Evolutionary conservation across 2,888 invertebrate genomes (phyloP), one percentile per base, ranked within the genome.

Genomic region (Drosophila setosimentum): DNA sequence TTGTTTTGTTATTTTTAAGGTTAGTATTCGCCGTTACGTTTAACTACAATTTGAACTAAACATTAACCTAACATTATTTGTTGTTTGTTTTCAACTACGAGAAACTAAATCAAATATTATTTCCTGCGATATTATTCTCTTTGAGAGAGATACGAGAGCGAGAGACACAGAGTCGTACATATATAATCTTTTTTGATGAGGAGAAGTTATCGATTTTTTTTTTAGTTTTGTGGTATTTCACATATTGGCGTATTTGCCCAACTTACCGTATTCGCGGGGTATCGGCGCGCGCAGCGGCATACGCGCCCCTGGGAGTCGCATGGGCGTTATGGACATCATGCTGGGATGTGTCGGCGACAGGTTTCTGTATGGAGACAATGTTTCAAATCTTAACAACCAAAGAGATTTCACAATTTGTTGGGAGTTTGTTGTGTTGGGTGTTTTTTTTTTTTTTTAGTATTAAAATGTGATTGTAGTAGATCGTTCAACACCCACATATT

Each of bases 251-350:
- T 71, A 76, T 89, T 89, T 86, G 82, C 87, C 87, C 66, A 83
- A 96, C 97, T 96, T 95, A 97, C 98, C 97, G 94, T 97, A 98
- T 93, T 98, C 97, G 86, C 97, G 97, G 91, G 97, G 91, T 95
- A 97, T 95, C 75, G 96, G 95, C 92, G 95, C 93, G 84, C 93
- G 91, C 82, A 93, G 82, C 80, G 93, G 92, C 88, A 93, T 92
- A 84, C 93, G 91, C 76, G 93, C 92, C 87, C 94, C 93, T 75
- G 94, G 93, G 84, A 95, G 94, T 80, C 95, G 94, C 91, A 95
- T 94, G 91, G 96, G 95, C 94, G 92, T 94, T 92, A 95, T 94
- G 76, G 95, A 94, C 94, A 96, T 95, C 95, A 96, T 95, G 91
- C 95, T 94, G 76, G 95, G 95, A 94, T 96, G 96, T 92, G 96